Percentiles rank a stretch among this genome's conserved stretches.
phyloP scores from a whole-genome alignment of 2,113 vertebrate species.

The Antennarius striatus region DNA sequence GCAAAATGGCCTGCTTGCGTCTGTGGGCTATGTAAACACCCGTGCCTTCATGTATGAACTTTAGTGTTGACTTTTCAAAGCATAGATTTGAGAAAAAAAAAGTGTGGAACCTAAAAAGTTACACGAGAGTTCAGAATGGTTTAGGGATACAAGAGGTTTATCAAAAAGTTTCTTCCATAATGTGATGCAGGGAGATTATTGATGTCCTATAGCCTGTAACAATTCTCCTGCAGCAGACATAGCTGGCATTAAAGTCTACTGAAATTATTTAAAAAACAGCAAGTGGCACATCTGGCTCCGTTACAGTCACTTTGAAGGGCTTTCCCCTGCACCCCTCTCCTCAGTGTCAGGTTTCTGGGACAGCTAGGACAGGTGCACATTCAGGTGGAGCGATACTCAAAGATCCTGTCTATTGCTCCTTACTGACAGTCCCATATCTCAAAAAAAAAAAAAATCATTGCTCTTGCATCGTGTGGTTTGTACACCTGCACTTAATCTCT shows the following conservation, averaged over 20 bases:
- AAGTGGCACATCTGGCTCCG: constrained; percentile 22
- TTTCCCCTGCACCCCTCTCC: constrained; percentile 27
- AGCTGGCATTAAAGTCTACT: constrained; percentile 2
- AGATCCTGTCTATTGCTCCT: constrained; percentile 38
- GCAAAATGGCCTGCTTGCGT: constrained; percentile 47
- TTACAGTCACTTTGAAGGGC: constrained; percentile 15
- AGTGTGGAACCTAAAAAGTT: constrained; percentile 16
- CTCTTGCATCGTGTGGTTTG: constrained; percentile 17
- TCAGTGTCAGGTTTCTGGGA: constrained; percentile 34
- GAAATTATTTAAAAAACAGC: constrained; percentile 6
- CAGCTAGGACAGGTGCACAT: constrained; percentile 58
- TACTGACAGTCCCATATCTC: constrained; percentile 53
- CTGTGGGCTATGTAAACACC: constrained; percentile 58
- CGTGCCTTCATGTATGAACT: constrained; percentile 31
- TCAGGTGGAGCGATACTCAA: constrained; percentile 45
- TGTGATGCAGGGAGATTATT: background rate
- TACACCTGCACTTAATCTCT: constrained; percentile 38
- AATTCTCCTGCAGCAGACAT: background rate
- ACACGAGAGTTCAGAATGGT: background rate
- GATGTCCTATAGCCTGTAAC: constrained; percentile 6
- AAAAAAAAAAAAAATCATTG: constrained; percentile 13
- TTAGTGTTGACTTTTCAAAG: constrained; percentile 59
- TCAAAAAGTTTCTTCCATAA: background rate
- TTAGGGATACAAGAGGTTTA: constrained; percentile 1
- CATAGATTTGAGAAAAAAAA: constrained; percentile 28